Evolutionary conservation across 1,140 invertebrate species (phyloP).

Genomic region (Drosophila asahinai): DNA sequence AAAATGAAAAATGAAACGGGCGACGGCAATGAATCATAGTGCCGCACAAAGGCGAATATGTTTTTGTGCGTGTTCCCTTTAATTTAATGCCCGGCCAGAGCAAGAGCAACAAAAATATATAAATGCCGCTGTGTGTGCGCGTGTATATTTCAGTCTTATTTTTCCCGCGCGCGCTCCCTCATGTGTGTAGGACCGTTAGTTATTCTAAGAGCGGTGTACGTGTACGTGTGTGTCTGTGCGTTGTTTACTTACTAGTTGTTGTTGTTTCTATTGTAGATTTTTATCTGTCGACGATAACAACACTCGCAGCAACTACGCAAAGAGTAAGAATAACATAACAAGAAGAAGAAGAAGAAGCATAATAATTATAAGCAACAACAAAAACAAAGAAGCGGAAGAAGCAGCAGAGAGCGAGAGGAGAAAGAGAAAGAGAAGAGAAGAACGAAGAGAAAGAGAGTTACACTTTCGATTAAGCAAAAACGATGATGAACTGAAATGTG

Average conservation of each 20-base stretch:
- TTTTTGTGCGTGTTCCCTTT: constrained; percentile 42
- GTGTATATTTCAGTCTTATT: constrained; percentile 27
- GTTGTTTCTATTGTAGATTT: constrained; percentile 69
- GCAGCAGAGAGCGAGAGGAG: not conserved
- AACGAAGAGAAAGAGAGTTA: constrained; percentile 19
- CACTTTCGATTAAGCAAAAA: constrained; percentile 55
- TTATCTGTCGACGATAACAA: constrained; percentile 62
- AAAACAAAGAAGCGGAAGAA: constrained; percentile 23
- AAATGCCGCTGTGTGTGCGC: constrained; percentile 13
- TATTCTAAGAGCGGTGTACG: constrained; percentile 4
- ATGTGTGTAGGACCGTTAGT: not conserved
- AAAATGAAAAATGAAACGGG: constrained; percentile 11
- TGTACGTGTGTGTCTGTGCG: constrained; percentile 16
- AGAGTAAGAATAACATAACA: constrained; percentile 34
- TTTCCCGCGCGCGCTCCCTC: constrained; percentile 61
- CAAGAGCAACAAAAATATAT: constrained; percentile 17
- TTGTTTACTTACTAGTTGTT: constrained; percentile 76
- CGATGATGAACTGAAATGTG: constrained; percentile 85
- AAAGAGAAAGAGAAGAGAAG: constrained; percentile 26
- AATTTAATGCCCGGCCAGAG: constrained; percentile 16
- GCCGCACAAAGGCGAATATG: constrained; percentile 12
- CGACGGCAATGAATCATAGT: constrained; percentile 57
- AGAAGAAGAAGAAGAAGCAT: constrained; percentile 34
- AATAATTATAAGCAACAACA: constrained; percentile 39
- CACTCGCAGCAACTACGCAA: constrained; percentile 30